Percentiles rank a stretch among this genome's conserved stretches.
Evolutionary conservation across 2,113 vertebrate genomes (phyloP).

Genomic region (Machaerirhynchus nigripectus): DNA sequence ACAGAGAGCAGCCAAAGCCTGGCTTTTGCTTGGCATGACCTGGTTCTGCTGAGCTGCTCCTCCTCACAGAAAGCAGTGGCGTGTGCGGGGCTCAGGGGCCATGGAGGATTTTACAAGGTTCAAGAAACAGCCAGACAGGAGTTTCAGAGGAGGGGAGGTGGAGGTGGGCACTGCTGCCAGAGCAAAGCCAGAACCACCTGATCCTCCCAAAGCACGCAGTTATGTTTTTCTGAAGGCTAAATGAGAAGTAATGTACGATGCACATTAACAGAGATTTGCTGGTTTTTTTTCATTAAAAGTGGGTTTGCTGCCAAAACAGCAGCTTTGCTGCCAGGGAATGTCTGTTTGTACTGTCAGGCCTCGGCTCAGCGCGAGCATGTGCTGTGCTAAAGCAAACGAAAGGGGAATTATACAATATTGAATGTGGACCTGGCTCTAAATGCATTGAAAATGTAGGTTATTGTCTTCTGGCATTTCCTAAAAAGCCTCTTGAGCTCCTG

Average conservation of each 20-base stretch:
- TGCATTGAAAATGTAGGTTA: conserved; percentile 58
- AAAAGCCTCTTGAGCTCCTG: conserved; percentile 74
- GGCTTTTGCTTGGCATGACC: not conserved
- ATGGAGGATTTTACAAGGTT: not conserved
- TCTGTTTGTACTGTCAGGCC: not conserved
- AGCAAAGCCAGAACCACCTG: not conserved
- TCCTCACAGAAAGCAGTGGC: fast-evolving
- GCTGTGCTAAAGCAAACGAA: conserved; percentile 48
- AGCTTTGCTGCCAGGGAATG: not conserved
- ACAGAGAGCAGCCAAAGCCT: not conserved
- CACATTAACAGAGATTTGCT: not conserved
- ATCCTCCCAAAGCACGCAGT: not conserved
- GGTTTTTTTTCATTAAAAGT: not conserved
- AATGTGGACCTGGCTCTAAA: conserved; percentile 61
- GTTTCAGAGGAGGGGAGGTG: not conserved
- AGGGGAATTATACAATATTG: conserved; percentile 50
- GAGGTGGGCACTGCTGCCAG: not conserved
- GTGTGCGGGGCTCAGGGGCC: fast-evolving
- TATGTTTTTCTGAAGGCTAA: not conserved
- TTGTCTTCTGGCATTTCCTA: conserved; percentile 75
- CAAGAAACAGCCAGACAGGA: not conserved
- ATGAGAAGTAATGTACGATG: not conserved
- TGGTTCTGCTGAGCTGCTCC: not conserved
- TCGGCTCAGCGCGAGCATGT: not conserved
- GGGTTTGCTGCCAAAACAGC: not conserved